Percentiles rank a stretch among this genome's conserved stretches.
Conservation (phyloP, 37 sponge, comb jelly and placozoan genomes). For the Beroe forskalii region DNA sequence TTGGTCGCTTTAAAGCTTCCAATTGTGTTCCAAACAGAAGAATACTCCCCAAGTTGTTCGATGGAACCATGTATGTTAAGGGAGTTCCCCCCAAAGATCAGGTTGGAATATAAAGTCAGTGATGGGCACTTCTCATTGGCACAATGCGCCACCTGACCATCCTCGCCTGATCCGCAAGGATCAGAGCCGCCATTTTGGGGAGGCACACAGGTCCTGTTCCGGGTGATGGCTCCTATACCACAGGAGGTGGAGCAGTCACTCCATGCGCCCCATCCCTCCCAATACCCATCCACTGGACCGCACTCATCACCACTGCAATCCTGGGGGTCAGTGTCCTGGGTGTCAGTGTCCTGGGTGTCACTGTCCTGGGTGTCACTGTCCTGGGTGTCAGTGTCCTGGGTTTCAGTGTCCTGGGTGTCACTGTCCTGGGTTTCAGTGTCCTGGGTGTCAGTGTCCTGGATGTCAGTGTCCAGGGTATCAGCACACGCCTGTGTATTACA, state of each 20-base stretch:
- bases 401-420: background rate
- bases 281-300: no score
- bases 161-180: background rate
- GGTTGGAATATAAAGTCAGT: background rate
- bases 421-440: background rate
- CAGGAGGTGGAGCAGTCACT: background rate
- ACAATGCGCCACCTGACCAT: background rate
- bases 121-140: background rate
- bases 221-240: background rate
- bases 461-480: no score
- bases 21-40: background rate
- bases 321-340: background rate
- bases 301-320: background rate
- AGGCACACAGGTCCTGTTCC: background rate
- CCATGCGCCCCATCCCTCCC: background rate
- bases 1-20: background rate
- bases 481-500: no score
- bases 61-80: background rate
- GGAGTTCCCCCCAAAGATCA: background rate
- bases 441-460: no score
- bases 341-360: background rate
- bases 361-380: background rate
- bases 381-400: background rate
- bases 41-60: background rate
- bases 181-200: no score